Conservation (phyloP, 2,113 vertebrate species). For the Bagarius yarrelli region DNA sequence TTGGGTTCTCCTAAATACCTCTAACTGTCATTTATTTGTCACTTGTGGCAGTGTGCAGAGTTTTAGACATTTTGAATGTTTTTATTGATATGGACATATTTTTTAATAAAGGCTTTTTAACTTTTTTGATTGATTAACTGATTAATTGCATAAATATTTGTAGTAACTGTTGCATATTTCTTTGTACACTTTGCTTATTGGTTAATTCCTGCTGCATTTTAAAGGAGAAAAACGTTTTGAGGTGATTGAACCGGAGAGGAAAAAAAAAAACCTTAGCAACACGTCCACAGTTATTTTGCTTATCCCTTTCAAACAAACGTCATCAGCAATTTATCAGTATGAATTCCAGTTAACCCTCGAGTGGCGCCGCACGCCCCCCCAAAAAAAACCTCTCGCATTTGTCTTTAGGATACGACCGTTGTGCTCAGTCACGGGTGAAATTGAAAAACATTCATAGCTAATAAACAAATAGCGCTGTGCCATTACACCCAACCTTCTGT, state of each 20-base stretch:
- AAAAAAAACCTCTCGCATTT: conserved; percentile 60
- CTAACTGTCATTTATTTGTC: too few relatives aligned
- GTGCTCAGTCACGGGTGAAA: conserved; percentile 72
- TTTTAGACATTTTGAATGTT: too few relatives aligned
- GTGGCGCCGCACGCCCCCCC: conserved; percentile 5
- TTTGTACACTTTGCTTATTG: not conserved
- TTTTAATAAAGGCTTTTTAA: too few relatives aligned
- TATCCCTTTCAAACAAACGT: conserved; percentile 8
- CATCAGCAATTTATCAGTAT: conserved; percentile 12
- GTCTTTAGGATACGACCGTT: conserved; percentile 66
- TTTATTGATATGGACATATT: too few relatives aligned
- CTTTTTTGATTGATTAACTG: too few relatives aligned
- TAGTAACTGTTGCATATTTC: too few relatives aligned
- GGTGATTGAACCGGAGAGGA: not conserved
- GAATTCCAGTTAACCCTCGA: conserved; percentile 14
- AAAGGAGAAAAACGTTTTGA: not conserved
- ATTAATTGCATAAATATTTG: not conserved
- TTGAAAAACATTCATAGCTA: conserved; percentile 74
- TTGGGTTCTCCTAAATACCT: too few relatives aligned
- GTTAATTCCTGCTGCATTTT: not conserved
- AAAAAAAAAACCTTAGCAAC: not conserved
- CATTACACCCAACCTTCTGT: conserved; percentile 63
- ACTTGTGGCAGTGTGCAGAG: too few relatives aligned
- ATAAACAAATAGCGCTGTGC: conserved; percentile 71
- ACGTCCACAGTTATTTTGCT: not conserved